Conservation (phyloP, 2,888 invertebrate genomes). For the Zaprionus bogoriensis region DNA sequence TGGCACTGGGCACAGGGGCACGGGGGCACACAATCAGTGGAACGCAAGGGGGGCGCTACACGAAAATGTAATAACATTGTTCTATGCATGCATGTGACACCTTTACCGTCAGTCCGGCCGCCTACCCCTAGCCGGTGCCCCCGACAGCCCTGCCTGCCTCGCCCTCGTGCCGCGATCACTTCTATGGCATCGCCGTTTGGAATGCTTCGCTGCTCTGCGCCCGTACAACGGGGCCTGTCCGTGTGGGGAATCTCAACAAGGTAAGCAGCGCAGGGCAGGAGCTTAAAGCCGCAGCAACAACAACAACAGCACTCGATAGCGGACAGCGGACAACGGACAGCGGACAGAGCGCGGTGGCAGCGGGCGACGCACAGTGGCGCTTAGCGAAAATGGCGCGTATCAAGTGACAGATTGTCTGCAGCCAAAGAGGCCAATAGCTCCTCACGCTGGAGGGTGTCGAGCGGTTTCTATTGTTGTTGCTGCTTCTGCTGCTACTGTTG, state of each 20-base stretch:
- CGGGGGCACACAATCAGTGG: conserved; percentile 23
- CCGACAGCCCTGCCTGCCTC: background rate
- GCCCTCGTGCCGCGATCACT: conserved; percentile 52
- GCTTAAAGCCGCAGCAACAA: conserved; percentile 30
- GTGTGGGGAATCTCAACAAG: conserved; percentile 63
- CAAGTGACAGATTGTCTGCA: conserved; percentile 74
- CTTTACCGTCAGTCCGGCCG: conserved; percentile 27
- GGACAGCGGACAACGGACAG: background rate
- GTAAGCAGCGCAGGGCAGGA: conserved; percentile 47
- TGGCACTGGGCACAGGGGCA: background rate
- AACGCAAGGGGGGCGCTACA: background rate
- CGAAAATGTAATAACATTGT: conserved; percentile 74
- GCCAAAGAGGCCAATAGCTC: conserved; percentile 64
- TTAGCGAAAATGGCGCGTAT: conserved; percentile 62
- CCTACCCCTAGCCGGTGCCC: background rate
- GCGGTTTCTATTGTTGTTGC: background rate
- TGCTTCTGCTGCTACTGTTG: conserved; percentile 12
- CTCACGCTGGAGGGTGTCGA: no score
- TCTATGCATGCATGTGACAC: conserved; percentile 43
- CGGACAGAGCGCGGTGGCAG: background rate
- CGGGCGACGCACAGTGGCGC: conserved; percentile 56
- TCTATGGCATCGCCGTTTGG: conserved; percentile 78
- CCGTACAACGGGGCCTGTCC: conserved; percentile 58
- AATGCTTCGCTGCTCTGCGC: conserved; percentile 75
- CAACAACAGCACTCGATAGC: conserved; percentile 11